phyloP scores from a whole-genome alignment of 2,797 vertebrate species.

The Oreochromis grahami region DNA sequence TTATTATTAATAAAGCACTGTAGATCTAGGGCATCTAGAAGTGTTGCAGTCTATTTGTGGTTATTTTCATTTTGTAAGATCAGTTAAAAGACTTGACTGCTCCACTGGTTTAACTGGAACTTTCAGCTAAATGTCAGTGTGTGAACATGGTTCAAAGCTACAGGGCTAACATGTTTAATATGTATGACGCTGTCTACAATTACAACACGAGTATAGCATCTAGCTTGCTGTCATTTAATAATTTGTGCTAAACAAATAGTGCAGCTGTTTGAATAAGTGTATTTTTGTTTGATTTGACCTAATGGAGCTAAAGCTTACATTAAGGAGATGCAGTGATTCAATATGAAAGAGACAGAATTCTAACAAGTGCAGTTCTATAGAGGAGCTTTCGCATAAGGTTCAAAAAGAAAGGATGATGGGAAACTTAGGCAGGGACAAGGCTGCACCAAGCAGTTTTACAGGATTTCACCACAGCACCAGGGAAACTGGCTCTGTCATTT shows the following conservation, averaged over 20 bases:
- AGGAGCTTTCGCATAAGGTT: neutral
- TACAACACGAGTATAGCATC: neutral
- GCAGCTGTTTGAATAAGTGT: neutral
- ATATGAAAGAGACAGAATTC: neutral
- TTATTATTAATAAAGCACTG: neutral
- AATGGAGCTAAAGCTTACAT: neutral
- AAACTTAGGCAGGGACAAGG: neutral
- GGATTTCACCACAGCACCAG: constrained; percentile 4
- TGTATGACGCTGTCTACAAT: neutral
- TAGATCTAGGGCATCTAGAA: neutral
- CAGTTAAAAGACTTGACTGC: neutral
- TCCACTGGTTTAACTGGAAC: neutral
- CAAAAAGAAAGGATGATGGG: neutral
- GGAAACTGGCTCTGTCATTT: constrained; percentile 19
- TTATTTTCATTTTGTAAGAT: neutral
- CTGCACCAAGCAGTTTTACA: constrained; percentile 11
- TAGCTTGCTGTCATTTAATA: neutral
- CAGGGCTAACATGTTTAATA: neutral
- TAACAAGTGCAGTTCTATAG: neutral
- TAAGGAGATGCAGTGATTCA: neutral
- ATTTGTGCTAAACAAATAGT: neutral
- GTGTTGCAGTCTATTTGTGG: neutral
- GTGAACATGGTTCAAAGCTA: neutral
- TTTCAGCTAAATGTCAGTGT: neutral
- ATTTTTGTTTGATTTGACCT: neutral